Evolutionary conservation across 2,797 vertebrate genomes (phyloP).

Genomic region (Chaunax sp.): DNA sequence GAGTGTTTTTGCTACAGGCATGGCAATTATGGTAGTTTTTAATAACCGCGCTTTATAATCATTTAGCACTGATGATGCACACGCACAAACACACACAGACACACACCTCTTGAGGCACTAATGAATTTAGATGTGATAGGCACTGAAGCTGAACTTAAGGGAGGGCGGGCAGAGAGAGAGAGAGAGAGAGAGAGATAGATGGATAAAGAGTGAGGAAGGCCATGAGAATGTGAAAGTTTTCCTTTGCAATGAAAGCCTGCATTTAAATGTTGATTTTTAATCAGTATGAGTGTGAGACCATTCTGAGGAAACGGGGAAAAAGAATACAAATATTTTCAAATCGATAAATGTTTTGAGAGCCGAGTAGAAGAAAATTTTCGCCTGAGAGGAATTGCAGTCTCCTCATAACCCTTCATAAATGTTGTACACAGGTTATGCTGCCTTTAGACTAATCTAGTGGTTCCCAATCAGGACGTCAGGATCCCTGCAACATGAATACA

Average conservation of each 20-base stretch:
- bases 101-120: slow-evolving; percentile 71
- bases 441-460: background rate
- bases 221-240: slow-evolving; percentile 59
- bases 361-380: background rate
- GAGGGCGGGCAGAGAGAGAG: slow-evolving; percentile 42
- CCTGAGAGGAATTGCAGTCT: background rate
- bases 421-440: background rate
- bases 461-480: background rate
- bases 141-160: slow-evolving; percentile 77
- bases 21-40: slow-evolving; percentile 80
- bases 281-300: background rate
- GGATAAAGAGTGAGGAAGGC: slow-evolving; percentile 61
- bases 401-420: background rate
- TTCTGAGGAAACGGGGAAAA: background rate
- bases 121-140: slow-evolving; percentile 83
- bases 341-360: background rate
- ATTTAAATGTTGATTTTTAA: slow-evolving; percentile 49
- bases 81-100: slow-evolving; percentile 28
- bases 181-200: slow-evolving; percentile 52
- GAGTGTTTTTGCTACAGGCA: slow-evolving; percentile 77
- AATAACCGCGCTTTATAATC: slow-evolving; percentile 83
- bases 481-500: background rate
- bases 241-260: slow-evolving; percentile 54
- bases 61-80: slow-evolving; percentile 74
- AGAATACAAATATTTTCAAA: slow-evolving; percentile 2